Percentiles rank a stretch among this genome's conserved stretches.
Evolutionary conservation across 2,888 invertebrate species (phyloP).

Genomic region (Iselma pallidipennis): DNA sequence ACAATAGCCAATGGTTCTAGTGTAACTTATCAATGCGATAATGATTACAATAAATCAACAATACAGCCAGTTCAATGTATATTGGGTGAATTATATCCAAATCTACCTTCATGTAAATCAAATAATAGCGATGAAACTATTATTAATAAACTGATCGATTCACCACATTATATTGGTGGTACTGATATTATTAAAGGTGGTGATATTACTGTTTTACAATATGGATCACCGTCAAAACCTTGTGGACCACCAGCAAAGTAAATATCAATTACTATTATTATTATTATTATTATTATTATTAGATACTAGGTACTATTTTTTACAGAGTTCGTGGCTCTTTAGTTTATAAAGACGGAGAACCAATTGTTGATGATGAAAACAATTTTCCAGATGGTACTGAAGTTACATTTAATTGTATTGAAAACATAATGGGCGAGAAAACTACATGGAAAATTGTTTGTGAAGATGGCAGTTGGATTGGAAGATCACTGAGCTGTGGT

Average conservation of each 20-base stretch:
- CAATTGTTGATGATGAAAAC: slow-evolving; percentile 66
- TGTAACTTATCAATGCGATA: slow-evolving; percentile 74
- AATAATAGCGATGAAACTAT: slow-evolving; percentile 44
- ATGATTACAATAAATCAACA: slow-evolving; percentile 58
- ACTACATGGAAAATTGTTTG: slow-evolving; percentile 85
- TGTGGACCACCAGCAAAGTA: slow-evolving; percentile 74
- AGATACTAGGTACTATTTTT: too few relatives aligned
- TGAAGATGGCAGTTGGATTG: slow-evolving; percentile 84
- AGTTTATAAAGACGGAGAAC: slow-evolving; percentile 73
- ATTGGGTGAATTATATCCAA: slow-evolving; percentile 66
- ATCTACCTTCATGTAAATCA: slow-evolving; percentile 59
- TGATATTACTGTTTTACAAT: slow-evolving; percentile 64
- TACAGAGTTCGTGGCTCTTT: slow-evolving; percentile 75
- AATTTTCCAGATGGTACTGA: slow-evolving; percentile 81
- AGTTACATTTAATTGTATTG: slow-evolving; percentile 82
- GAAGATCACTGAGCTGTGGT: slow-evolving; percentile 80
- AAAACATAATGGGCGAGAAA: slow-evolving; percentile 78
- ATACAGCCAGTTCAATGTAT: slow-evolving; percentile 66
- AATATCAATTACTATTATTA: slow-evolving; percentile 28
- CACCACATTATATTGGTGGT: slow-evolving; percentile 54
- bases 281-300: not conserved
- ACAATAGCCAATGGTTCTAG: slow-evolving; percentile 82
- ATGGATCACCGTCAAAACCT: slow-evolving; percentile 49
- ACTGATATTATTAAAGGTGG: slow-evolving; percentile 58
- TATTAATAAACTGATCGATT: slow-evolving; percentile 36